Percentiles rank a stretch among this genome's conserved stretches.
phyloP scores from a whole-genome alignment of 2,797 vertebrate species.

The Cheirogaleus major region DNA sequence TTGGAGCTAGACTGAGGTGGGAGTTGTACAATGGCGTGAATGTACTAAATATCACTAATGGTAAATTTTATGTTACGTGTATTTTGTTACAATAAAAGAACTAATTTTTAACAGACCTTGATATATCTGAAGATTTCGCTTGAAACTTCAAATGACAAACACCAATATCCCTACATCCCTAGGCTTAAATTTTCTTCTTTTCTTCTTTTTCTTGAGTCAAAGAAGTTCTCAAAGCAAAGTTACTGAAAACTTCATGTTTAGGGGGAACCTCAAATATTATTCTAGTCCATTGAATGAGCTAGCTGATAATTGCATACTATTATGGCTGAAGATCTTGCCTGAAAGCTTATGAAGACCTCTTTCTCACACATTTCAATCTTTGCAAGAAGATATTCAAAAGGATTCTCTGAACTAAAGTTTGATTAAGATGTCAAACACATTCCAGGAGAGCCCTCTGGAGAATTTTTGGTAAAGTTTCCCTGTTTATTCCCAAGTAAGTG shows the following conservation, averaged over 20 bases:
- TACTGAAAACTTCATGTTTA: constrained; percentile 22
- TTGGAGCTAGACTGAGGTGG: not conserved
- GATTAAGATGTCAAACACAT: constrained; percentile 5
- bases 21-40: not conserved
- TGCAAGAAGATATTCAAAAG: not conserved
- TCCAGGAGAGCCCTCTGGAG: not conserved
- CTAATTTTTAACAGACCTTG: not conserved
- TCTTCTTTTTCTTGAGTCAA: not conserved
- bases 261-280: not conserved
- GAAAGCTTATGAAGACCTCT: not conserved
- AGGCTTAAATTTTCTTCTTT: not conserved
- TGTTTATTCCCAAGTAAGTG: not conserved
- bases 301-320: not conserved
- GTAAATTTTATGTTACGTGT: not conserved
- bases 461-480: not conserved
- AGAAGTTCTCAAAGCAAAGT: constrained; percentile 14
- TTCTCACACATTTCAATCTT: not conserved
- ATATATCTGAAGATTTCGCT: not conserved
- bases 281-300: not conserved
- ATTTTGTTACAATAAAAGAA: not conserved
- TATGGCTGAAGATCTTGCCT: not conserved
- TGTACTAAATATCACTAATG: not conserved
- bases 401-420: not conserved
- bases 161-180: not conserved
- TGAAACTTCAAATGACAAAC: constrained; percentile 25